These are phyloP conservation scores for Orcinus orca DNA, from an alignment of 2,113 vertebrate genomes.

Conservation along the genomic window DNA sequence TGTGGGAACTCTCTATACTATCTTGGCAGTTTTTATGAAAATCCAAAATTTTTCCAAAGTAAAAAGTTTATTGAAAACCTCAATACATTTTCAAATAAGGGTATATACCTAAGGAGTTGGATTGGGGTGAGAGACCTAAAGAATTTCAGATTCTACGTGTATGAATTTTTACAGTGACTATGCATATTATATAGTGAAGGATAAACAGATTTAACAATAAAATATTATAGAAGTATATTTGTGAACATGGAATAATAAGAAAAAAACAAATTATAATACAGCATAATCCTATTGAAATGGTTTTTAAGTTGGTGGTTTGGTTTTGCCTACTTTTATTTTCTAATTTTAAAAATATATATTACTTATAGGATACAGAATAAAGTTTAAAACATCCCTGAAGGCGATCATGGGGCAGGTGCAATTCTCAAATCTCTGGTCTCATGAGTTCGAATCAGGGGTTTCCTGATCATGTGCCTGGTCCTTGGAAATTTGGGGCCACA, in stretches of 20 bases:
- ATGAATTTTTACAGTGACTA: background rate
- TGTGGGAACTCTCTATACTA: too few species aligned
- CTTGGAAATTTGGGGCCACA: background rate
- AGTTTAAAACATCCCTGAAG: background rate
- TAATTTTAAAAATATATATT: background rate
- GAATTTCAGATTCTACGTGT: background rate
- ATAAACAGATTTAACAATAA: background rate
- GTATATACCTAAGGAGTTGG: background rate
- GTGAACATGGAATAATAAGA: background rate
- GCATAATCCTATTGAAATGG: background rate
- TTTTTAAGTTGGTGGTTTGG: background rate
- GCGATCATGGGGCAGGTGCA: background rate
- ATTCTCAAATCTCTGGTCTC: background rate
- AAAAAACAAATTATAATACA: background rate
- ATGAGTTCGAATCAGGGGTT: background rate
- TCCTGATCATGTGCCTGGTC: background rate
- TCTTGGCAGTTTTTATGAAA: background rate
- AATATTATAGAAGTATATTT: background rate
- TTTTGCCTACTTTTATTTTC: constrained; percentile 6
- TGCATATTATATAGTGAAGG: background rate
- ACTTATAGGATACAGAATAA: background rate
- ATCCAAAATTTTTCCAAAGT: background rate
- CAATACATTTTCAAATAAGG: background rate
- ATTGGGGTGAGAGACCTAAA: background rate
- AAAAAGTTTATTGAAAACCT: background rate